Conservation (phyloP, 2,888 invertebrate genomes). For the Hemaris fuciformis region DNA sequence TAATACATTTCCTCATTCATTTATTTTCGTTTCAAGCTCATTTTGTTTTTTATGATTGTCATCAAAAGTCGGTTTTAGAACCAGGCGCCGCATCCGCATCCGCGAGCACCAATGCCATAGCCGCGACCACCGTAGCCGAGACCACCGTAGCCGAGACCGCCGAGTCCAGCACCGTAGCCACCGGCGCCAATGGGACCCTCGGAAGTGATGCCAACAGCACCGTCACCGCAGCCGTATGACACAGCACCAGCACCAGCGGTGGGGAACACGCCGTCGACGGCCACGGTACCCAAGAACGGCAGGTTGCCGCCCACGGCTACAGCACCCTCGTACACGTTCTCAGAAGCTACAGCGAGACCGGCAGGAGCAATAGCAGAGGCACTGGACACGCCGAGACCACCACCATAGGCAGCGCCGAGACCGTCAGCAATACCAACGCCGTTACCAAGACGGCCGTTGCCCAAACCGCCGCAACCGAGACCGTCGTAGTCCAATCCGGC, state of each 20-base stretch:
- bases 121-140: background rate
- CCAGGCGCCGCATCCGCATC: background rate
- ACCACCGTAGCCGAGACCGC: background rate
- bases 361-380: constrained; percentile 30
- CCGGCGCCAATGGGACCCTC: constrained; percentile 12
- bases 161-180: background rate
- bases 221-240: constrained; percentile 34
- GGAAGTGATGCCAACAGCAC: constrained; percentile 19
- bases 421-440: background rate
- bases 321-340: constrained; percentile 37
- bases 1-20: background rate
- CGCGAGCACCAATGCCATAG: background rate
- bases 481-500: constrained; percentile 8
- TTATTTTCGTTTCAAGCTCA: background rate
- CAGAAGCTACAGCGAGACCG: constrained; percentile 36
- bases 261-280: constrained; percentile 34
- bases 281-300: constrained; percentile 40
- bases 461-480: constrained; percentile 30
- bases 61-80: background rate
- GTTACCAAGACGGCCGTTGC: constrained; percentile 31
- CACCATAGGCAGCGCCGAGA: constrained; percentile 22
- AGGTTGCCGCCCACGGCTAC: constrained; percentile 35
- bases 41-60: background rate
- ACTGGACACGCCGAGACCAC: constrained; percentile 32
- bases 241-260: constrained; percentile 34